Conservation (phyloP, 2,797 vertebrate genomes). For the Phoeniculus purpureus region DNA sequence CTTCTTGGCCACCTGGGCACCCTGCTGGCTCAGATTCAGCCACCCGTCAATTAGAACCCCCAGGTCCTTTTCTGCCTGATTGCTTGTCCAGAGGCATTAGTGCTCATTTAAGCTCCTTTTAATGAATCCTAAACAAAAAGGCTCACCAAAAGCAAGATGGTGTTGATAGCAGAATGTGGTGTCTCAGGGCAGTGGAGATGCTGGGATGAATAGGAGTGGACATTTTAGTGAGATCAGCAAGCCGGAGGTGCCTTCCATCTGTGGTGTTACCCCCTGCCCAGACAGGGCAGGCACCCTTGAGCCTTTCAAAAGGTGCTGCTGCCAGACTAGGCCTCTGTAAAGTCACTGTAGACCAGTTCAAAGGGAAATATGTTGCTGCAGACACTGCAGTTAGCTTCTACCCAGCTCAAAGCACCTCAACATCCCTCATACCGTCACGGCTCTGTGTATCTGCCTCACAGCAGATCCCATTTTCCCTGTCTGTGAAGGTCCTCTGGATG, state of each 20-base stretch:
- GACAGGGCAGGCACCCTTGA: not conserved
- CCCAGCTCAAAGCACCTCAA: not conserved
- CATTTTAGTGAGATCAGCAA: not conserved
- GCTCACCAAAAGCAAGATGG: not conserved
- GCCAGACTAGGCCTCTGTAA: not conserved
- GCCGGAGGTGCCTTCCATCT: not conserved
- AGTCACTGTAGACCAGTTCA: not conserved
- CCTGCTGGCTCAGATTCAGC: too few relatives aligned
- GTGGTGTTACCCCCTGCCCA: not conserved
- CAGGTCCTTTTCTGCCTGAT: too few relatives aligned
- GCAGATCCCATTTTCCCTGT: not conserved
- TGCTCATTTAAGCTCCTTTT: not conserved
- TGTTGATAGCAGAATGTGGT: not conserved
- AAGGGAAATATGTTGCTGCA: not conserved
- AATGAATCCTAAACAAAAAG: not conserved
- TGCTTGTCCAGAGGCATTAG: too few relatives aligned
- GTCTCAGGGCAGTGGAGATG: not conserved
- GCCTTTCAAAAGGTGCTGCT: not conserved
- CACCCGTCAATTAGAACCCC: too few relatives aligned
- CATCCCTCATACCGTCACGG: rapidly evolving
- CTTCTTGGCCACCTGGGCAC: too few relatives aligned
- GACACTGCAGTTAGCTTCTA: not conserved
- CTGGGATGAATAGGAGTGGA: not conserved
- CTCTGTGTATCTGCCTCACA: not conserved
- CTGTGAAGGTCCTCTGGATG: rapidly evolving